These are phyloP conservation scores for Silurus lanzhouensis DNA, from an alignment of 2,797 vertebrate species.

Conservation along the genomic window DNA sequence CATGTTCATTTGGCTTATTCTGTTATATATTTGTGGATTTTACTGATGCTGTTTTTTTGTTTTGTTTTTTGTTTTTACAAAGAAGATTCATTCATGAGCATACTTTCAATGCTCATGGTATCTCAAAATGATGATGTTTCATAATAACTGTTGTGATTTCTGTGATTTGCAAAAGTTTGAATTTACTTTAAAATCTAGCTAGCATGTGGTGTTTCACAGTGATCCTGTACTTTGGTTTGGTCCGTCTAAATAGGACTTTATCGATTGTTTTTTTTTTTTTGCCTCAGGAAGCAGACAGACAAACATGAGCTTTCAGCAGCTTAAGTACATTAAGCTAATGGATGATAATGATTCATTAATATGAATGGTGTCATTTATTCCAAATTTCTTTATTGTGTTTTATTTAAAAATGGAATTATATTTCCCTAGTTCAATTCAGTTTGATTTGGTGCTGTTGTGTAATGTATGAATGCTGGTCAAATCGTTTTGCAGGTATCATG, in stretches of 20 bases:
- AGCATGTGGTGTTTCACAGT: not conserved
- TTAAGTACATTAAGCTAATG: not conserved
- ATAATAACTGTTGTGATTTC: not conserved
- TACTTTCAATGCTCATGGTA: not conserved
- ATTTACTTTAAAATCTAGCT: not conserved
- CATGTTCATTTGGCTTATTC: too few species aligned
- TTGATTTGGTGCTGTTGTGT: not conserved
- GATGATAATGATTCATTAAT: slow-evolving; percentile 6
- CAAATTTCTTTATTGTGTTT: not conserved
- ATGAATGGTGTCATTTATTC: not conserved
- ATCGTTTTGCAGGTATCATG: not conserved
- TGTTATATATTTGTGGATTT: too few species aligned
- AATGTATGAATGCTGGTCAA: not conserved
- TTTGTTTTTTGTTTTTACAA: too few species aligned
- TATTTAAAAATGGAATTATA: not conserved
- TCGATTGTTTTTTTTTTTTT: not conserved
- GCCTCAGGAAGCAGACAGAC: not conserved
- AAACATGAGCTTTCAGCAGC: slow-evolving; percentile 1
- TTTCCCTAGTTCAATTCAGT: not conserved
- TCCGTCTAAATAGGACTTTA: not conserved
- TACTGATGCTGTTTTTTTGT: too few species aligned
- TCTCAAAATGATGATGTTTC: not conserved
- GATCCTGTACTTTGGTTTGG: not conserved
- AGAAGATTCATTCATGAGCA: not conserved
- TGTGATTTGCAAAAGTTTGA: not conserved